Evolutionary conservation across 64 coral and sea anemone species (phyloP).

Genomic region (Dendronephthya gigantea): DNA sequence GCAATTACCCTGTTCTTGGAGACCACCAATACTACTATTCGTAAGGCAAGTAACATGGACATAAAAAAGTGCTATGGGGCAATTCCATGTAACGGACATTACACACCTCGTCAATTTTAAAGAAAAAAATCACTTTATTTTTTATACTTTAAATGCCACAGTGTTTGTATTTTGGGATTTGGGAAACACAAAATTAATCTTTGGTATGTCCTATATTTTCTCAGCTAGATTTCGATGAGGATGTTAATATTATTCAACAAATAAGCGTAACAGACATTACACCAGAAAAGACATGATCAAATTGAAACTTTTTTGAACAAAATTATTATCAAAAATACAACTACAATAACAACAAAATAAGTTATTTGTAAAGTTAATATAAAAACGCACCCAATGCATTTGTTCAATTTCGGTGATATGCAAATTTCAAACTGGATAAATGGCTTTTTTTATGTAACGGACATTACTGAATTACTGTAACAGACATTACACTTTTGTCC

Average conservation of each 20-base stretch:
- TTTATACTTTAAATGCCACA: background rate
- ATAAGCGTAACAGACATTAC: background rate
- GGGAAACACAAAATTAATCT: background rate
- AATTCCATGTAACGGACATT: background rate
- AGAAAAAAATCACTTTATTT: background rate
- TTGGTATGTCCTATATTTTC: background rate
- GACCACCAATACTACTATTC: background rate
- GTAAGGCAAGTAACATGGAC: background rate
- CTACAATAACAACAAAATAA: background rate
- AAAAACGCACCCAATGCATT: too few relatives aligned
- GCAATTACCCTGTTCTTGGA: background rate
- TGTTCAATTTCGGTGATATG: background rate
- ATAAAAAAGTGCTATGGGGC: background rate
- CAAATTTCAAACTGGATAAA: background rate
- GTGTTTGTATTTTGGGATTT: background rate
- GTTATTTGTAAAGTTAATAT: background rate
- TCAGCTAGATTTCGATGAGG: background rate
- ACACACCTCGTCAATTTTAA: background rate
- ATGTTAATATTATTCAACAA: background rate
- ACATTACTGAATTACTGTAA: background rate
- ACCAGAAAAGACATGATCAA: background rate
- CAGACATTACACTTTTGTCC: constrained; percentile 33
- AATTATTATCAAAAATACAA: background rate
- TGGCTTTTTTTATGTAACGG: background rate
- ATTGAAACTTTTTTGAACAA: background rate